Conservation (phyloP, 2,797 vertebrate species). For the Salarias fasciatus region DNA sequence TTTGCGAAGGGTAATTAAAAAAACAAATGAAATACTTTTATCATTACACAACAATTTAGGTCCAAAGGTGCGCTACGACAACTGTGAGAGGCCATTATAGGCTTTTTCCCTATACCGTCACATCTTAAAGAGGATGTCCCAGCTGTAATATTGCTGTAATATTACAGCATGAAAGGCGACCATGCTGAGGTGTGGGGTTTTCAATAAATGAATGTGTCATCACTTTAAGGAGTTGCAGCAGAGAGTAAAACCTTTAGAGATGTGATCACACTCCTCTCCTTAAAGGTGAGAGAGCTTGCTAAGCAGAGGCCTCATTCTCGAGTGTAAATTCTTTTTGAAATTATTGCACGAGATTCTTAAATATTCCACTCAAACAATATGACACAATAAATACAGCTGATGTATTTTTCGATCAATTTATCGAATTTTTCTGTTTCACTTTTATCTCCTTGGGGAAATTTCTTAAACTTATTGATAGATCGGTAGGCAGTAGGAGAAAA, state of each 20-base stretch:
- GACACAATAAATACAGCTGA: background rate
- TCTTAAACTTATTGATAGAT: no score
- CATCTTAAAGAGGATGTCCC: constrained; percentile 18
- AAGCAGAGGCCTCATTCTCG: constrained; percentile 7
- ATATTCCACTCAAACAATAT: constrained; percentile 17
- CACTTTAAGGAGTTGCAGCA: constrained; percentile 62
- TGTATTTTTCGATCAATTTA: background rate
- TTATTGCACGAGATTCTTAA: constrained; percentile 27
- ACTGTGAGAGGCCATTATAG: background rate
- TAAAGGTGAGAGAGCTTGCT: constrained; percentile 11
- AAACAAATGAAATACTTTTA: background rate
- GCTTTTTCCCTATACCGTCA: background rate
- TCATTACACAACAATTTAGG: constrained; percentile 14
- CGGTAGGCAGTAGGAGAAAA: no score
- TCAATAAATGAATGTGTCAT: constrained; percentile 72
- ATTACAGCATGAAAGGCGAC: constrained; percentile 42
- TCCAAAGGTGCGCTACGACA: constrained; percentile 20
- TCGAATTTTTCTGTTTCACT: constrained; percentile 1
- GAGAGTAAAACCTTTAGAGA: constrained; percentile 76
- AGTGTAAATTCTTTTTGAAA: constrained; percentile 20
- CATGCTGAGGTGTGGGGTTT: constrained; percentile 62
- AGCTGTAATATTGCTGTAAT: constrained; percentile 16
- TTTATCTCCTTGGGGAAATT: no score
- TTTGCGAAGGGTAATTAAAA: constrained; percentile 4
- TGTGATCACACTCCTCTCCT: constrained; percentile 63